These are phyloP conservation scores for Agrotis ipsilon DNA, from an alignment of 2,888 invertebrate genomes.

Conservation along the genomic window DNA sequence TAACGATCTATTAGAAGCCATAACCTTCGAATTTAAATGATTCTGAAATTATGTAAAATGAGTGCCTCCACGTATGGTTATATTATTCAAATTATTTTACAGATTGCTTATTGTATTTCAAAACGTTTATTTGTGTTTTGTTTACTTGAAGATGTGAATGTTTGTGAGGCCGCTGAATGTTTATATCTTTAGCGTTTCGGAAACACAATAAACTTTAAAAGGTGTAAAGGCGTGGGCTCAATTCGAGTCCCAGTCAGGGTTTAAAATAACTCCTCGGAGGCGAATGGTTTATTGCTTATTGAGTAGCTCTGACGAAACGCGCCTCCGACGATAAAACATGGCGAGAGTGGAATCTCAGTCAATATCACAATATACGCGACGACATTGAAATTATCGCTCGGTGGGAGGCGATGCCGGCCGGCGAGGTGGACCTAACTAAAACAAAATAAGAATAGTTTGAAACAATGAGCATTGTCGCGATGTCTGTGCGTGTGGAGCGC, in stretches of 20 bases:
- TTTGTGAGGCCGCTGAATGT: conserved; percentile 66
- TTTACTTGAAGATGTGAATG: conserved; percentile 66
- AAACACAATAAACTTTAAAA: conserved; percentile 91
- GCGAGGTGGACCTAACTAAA: conserved; percentile 83
- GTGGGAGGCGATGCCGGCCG: conserved; percentile 84
- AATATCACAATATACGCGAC: conserved; percentile 88
- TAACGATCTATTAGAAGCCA: conserved; percentile 58
- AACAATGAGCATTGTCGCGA: conserved; percentile 90
- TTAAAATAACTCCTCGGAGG: conserved; percentile 89
- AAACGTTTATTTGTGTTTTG: conserved; percentile 50
- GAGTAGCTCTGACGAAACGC: conserved; percentile 89
- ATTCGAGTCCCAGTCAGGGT: conserved; percentile 83
- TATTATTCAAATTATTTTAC: conserved; percentile 37
- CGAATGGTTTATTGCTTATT: conserved; percentile 91
- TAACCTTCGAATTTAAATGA: conserved; percentile 55
- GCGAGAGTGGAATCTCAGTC: conserved; percentile 88
- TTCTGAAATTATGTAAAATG: conserved; percentile 49
- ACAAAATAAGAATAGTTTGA: conserved; percentile 87
- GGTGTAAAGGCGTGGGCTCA: conserved; percentile 88
- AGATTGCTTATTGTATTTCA: conserved; percentile 49
- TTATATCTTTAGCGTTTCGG: conserved; percentile 83
- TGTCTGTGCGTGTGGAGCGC: conserved; percentile 72
- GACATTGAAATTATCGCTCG: conserved; percentile 90
- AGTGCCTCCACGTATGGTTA: conserved; percentile 24
- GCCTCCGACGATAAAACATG: conserved; percentile 87